These are phyloP conservation scores for Drosophila fulvimacula DNA, from an alignment of 2,888 invertebrate genomes.

Conservation along the genomic window DNA sequence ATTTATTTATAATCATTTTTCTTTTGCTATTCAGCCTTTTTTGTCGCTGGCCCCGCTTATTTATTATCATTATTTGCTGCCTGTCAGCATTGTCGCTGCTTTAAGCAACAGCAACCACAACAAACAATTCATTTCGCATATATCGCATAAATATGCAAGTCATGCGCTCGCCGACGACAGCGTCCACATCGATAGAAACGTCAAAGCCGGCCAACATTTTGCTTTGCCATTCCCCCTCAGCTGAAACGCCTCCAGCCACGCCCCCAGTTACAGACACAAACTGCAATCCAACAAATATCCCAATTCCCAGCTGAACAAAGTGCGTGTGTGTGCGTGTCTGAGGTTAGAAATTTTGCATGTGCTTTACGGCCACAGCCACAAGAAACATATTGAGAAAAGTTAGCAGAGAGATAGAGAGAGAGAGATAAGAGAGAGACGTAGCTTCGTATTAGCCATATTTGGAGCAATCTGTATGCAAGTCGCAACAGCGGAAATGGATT, in stretches of 20 bases:
- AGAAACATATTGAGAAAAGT: conserved; percentile 27
- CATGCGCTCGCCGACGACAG: conserved; percentile 53
- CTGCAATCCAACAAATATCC: conserved; percentile 44
- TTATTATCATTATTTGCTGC: conserved; percentile 48
- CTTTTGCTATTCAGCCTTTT: conserved; percentile 24
- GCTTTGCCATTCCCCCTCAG: background rate
- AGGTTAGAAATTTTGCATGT: conserved; percentile 17
- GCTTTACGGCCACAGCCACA: conserved; percentile 8
- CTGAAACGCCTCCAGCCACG: conserved; percentile 8
- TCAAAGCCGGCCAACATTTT: conserved; percentile 28
- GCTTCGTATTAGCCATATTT: conserved; percentile 44
- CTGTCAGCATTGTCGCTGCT: conserved; percentile 33
- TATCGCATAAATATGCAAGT: conserved; percentile 74
- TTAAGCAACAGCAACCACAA: conserved; percentile 24
- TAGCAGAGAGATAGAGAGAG: background rate
- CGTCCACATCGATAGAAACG: conserved; percentile 28
- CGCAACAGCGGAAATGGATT: conserved; percentile 56
- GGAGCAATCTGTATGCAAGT: conserved; percentile 59
- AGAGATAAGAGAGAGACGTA: background rate
- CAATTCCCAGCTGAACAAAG: conserved; percentile 23
- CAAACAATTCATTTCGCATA: conserved; percentile 72
- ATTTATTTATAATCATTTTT: conserved; percentile 65
- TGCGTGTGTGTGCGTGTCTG: conserved; percentile 4
- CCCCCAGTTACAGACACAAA: conserved; percentile 19
- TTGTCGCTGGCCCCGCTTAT: conserved; percentile 37